Percentiles rank a stretch among this genome's conserved stretches.
phyloP scores from a whole-genome alignment of 2,888 invertebrate genomes.

The Epinotia ramella region DNA sequence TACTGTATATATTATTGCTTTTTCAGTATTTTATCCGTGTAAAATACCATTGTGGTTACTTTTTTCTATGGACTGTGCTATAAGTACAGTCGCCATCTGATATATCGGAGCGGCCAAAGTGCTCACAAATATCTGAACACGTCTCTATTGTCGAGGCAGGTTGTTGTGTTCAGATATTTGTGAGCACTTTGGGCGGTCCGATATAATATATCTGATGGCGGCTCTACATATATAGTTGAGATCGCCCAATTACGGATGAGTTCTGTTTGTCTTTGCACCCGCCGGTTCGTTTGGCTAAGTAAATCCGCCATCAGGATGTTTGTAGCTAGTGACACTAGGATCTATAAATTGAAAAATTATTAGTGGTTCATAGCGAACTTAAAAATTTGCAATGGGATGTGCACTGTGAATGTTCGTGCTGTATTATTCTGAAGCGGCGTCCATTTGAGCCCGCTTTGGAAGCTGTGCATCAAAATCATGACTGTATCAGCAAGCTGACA shows the following conservation, averaged over 20 bases:
- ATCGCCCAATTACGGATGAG: background rate
- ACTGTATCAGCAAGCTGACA: too few species aligned
- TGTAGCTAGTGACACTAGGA: background rate
- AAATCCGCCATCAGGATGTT: slow-evolving; percentile 1
- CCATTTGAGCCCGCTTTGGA: too few species aligned
- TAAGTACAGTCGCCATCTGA: too few species aligned
- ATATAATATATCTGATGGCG: too few species aligned
- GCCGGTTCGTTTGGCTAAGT: slow-evolving; percentile 12
- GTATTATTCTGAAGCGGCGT: background rate
- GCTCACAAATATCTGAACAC: too few species aligned
- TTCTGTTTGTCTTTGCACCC: slow-evolving; percentile 9
- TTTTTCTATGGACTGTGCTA: background rate
- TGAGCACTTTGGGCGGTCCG: too few species aligned
- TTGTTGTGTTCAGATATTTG: too few species aligned
- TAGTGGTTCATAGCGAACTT: background rate
- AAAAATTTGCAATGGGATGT: background rate
- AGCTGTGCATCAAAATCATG: too few species aligned
- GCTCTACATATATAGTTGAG: background rate
- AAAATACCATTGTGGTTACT: background rate
- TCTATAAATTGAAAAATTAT: background rate
- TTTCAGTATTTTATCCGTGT: background rate
- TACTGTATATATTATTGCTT: too few species aligned
- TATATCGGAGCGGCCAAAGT: too few species aligned
- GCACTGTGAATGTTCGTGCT: background rate
- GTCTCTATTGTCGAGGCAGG: too few species aligned